Percentiles rank a stretch among this genome's conserved stretches.
phyloP scores from a whole-genome alignment of 2,113 vertebrate genomes.

The Chloebia gouldiae region DNA sequence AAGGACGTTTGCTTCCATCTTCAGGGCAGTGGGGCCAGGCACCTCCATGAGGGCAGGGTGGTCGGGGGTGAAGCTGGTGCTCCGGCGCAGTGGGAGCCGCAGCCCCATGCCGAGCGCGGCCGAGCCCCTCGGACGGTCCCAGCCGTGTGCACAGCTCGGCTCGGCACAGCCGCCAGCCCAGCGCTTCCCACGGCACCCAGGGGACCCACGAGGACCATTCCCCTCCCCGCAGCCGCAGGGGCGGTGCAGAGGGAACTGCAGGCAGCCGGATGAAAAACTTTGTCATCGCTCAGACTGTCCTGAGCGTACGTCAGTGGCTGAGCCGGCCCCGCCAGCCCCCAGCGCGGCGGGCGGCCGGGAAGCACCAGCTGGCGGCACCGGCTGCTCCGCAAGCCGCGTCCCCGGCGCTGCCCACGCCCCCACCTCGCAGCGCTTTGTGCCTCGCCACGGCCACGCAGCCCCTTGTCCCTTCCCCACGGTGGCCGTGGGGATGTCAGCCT shows the following conservation, averaged over 20 bases:
- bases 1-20: conserved; percentile 80
- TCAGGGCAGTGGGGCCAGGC: conserved; percentile 19
- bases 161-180: background rate
- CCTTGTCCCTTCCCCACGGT: background rate
- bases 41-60: conserved; percentile 52
- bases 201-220: background rate
- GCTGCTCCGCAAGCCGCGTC: background rate
- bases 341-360: background rate
- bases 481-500: accelerated
- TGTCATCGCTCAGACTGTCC: background rate
- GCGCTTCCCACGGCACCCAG: conserved; percentile 1
- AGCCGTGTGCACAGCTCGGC: background rate
- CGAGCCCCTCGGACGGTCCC: background rate
- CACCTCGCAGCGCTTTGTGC: background rate
- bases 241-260: background rate
- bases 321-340: background rate
- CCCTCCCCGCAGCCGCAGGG: conserved; percentile 13
- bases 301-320: background rate
- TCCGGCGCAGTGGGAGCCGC: conserved; percentile 61
- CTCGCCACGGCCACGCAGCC: background rate
- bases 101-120: conserved; percentile 57
- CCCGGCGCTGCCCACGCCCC: background rate
- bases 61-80: conserved; percentile 67
- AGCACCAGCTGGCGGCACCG: background rate
- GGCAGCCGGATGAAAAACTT: background rate